Percentiles rank a stretch among this genome's conserved stretches.
Conservation (phyloP, 1,140 invertebrate species). For the Conopomorpha cramerella region DNA sequence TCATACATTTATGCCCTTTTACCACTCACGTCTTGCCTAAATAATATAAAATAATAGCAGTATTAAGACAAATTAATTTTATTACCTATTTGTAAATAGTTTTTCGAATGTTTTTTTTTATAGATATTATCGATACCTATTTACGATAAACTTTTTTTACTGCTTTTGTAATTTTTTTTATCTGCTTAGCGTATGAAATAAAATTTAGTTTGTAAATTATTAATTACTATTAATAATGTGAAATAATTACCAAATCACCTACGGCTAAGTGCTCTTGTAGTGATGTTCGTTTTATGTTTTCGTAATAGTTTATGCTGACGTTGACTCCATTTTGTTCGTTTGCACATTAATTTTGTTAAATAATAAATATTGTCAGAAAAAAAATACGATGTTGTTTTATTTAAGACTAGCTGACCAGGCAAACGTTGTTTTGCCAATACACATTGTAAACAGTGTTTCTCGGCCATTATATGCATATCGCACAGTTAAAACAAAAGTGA, state of each 20-base stretch:
- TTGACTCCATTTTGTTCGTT: slow-evolving; percentile 40
- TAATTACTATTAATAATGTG: slow-evolving; percentile 2
- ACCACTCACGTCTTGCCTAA: too few species aligned
- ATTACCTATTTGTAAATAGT: neutral
- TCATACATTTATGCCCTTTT: too few species aligned
- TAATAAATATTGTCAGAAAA: slow-evolving; percentile 40
- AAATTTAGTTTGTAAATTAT: slow-evolving; percentile 6
- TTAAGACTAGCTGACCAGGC: too few species aligned
- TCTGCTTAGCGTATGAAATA: too few species aligned
- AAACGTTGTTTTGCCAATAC: too few species aligned
- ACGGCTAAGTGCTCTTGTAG: slow-evolving; percentile 3
- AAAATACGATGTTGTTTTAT: too few species aligned
- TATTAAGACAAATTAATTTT: neutral
- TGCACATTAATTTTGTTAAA: slow-evolving; percentile 44
- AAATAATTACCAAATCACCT: slow-evolving; percentile 7
- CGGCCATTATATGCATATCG: too few species aligned
- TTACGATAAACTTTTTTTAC: too few species aligned
- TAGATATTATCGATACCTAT: neutral
- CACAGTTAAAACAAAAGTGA: too few species aligned
- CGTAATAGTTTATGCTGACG: slow-evolving; percentile 44
- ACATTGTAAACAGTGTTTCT: too few species aligned
- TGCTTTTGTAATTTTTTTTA: too few species aligned
- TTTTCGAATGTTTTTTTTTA: neutral
- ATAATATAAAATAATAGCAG: too few species aligned
- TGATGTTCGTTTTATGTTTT: slow-evolving; percentile 40